Conservation (phyloP, 2,113 vertebrate species). For the Vulpes lagopus region DNA sequence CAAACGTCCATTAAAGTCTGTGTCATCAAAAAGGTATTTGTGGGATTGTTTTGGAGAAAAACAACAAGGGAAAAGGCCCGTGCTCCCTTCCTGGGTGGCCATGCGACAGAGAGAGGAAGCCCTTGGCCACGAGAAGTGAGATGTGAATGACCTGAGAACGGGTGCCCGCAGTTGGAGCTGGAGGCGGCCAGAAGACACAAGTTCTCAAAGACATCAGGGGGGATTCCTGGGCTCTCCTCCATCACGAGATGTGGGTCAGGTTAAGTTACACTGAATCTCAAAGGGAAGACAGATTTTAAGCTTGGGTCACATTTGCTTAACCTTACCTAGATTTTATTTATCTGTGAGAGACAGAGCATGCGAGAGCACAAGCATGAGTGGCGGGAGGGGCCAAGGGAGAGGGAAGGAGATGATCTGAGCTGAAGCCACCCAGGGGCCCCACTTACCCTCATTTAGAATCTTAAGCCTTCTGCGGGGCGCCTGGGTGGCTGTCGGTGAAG, state of each 20-base stretch:
- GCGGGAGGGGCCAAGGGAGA: not conserved
- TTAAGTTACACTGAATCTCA: constrained; percentile 11
- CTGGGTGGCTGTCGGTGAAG: no score
- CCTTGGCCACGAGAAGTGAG: not conserved
- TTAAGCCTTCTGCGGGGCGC: not conserved
- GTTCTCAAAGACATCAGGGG: not conserved
- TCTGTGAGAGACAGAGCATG: not conserved
- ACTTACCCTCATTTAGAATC: constrained; percentile 10
- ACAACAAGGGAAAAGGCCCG: not conserved
- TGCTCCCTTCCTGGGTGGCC: not conserved
- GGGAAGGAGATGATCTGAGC: not conserved
- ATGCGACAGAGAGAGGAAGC: not conserved
- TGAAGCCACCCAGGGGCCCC: not conserved
- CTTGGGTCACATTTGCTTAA: not conserved
- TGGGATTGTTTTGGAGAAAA: not conserved
- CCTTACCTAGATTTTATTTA: not conserved
- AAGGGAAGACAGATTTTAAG: not conserved
- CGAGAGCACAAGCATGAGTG: not conserved
- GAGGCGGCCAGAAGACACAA: not conserved
- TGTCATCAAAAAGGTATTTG: not conserved
- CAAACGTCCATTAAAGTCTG: constrained; percentile 3
- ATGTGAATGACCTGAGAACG: not conserved
- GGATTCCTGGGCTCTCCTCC: not conserved
- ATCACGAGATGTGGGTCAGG: not conserved
- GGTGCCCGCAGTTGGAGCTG: not conserved